Evolutionary conservation across 2,113 vertebrate species (phyloP).

Genomic region (Bostrychus sinensis): DNA sequence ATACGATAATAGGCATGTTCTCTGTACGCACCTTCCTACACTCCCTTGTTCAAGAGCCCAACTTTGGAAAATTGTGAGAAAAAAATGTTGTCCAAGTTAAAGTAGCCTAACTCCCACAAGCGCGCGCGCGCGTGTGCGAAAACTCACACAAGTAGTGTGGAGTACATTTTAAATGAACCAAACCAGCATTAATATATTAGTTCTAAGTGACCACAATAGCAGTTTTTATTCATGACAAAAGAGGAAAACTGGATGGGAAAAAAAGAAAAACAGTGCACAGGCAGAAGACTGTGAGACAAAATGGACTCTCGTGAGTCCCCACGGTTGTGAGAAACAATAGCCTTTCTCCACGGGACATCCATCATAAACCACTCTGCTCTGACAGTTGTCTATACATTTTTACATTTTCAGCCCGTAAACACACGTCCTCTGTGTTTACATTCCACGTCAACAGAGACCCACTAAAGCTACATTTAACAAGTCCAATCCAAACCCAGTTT

Average conservation of each 20-base stretch:
- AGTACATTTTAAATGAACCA: not conserved
- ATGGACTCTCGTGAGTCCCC: constrained; percentile 68
- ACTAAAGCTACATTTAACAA: constrained; percentile 64
- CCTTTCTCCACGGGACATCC: constrained; percentile 69
- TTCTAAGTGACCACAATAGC: constrained; percentile 34
- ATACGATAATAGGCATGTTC: constrained; percentile 30
- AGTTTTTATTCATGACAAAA: constrained; percentile 13
- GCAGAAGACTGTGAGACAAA: constrained; percentile 50
- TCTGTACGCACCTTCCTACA: constrained; percentile 8
- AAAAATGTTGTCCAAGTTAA: constrained; percentile 14
- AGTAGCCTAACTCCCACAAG: constrained; percentile 33
- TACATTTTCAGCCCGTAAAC: constrained; percentile 61
- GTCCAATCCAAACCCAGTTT: constrained; percentile 50
- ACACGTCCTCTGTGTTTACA: constrained; percentile 67
- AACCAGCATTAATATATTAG: not conserved
- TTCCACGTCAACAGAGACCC: constrained; percentile 64
- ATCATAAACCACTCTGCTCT: constrained; percentile 69
- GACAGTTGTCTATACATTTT: constrained; percentile 74
- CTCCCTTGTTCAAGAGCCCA: constrained; percentile 22
- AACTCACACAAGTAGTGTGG: constrained; percentile 4
- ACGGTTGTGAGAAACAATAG: constrained; percentile 70
- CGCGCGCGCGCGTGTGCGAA: constrained; percentile 17
- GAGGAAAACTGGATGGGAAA: not conserved
- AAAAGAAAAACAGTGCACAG: constrained; percentile 24
- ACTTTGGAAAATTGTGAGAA: constrained; percentile 43